Conservation (phyloP, 2,113 vertebrate species). For the Etheostoma spectabile region DNA sequence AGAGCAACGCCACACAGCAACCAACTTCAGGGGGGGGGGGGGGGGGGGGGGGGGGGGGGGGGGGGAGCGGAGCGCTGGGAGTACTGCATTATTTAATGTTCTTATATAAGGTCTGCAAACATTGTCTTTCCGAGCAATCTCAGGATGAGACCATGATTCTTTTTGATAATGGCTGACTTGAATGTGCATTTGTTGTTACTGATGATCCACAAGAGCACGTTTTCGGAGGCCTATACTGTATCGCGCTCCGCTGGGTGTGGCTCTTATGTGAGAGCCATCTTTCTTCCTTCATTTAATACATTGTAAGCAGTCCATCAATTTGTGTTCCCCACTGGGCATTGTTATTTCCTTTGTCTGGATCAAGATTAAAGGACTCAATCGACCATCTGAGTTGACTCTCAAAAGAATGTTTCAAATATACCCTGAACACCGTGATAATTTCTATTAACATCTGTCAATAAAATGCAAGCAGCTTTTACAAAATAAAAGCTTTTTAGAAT, state of each 20-base stretch:
- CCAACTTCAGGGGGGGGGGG: slow-evolving; percentile 51
- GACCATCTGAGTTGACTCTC: slow-evolving; percentile 9
- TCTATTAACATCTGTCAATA: slow-evolving; percentile 7
- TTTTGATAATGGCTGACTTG: slow-evolving; percentile 17
- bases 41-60: too few relatives aligned
- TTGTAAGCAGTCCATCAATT: slow-evolving; percentile 35
- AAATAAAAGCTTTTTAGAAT: not conserved
- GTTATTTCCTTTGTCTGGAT: slow-evolving; percentile 52
- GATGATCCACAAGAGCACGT: slow-evolving; percentile 11
- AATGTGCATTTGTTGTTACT: slow-evolving; percentile 2
- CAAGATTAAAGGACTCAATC: slow-evolving; percentile 33
- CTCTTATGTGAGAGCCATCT: slow-evolving; percentile 38
- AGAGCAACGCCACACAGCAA: slow-evolving; percentile 70
- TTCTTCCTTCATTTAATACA: slow-evolving; percentile 36
- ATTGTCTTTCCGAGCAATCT: slow-evolving; percentile 35
- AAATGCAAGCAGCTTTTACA: not conserved
- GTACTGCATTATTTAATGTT: slow-evolving; percentile 79
- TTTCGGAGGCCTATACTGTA: slow-evolving; percentile 2
- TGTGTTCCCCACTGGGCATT: slow-evolving; percentile 17
- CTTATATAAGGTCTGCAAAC: slow-evolving; percentile 60
- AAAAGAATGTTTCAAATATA: slow-evolving; percentile 28
- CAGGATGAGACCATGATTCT: slow-evolving; percentile 20
- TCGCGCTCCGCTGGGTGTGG: slow-evolving; percentile 57
- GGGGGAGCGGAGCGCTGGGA: slow-evolving; percentile 52
- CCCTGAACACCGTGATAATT: not conserved